These are phyloP conservation scores for Capromys pilorides DNA, from an alignment of 2,797 vertebrate species.

Conservation along the genomic window DNA sequence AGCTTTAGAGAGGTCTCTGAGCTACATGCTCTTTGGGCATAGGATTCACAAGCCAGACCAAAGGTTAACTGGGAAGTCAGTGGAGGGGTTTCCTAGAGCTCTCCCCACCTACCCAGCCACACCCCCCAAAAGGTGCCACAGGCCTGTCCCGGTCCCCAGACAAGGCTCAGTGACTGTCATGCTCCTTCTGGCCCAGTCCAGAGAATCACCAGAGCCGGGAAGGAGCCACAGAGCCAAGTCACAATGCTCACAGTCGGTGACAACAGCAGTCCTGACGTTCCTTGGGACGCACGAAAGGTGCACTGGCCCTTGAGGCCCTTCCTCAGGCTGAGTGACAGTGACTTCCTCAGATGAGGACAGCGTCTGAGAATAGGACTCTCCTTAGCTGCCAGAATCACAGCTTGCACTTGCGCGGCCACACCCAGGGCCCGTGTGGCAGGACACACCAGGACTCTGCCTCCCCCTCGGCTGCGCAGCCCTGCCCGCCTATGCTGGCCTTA, in stretches of 20 bases:
- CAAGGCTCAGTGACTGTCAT: neutral
- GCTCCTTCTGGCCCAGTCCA: neutral
- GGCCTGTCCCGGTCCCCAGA: no score
- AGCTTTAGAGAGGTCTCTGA: neutral
- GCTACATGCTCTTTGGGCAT: neutral
- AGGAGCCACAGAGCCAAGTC: neutral
- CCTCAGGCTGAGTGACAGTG: neutral
- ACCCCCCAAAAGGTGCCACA: fast-evolving
- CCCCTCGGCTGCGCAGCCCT: neutral
- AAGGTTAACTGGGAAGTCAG: neutral
- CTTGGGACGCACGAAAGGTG: neutral
- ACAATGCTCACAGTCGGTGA: fast-evolving
- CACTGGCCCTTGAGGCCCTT: neutral
- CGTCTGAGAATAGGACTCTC: neutral
- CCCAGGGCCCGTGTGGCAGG: neutral
- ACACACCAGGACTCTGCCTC: neutral
- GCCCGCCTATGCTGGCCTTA: neutral
- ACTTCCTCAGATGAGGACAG: neutral
- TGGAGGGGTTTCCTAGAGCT: neutral
- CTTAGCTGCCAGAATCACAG: neutral
- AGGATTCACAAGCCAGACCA: neutral
- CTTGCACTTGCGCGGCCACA: neutral
- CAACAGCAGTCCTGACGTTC: neutral
- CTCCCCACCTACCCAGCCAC: fast-evolving
- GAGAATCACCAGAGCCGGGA: neutral